Evolutionary conservation across 2,888 invertebrate genomes (phyloP).

Genomic region (Sphaeridia pumilis): DNA sequence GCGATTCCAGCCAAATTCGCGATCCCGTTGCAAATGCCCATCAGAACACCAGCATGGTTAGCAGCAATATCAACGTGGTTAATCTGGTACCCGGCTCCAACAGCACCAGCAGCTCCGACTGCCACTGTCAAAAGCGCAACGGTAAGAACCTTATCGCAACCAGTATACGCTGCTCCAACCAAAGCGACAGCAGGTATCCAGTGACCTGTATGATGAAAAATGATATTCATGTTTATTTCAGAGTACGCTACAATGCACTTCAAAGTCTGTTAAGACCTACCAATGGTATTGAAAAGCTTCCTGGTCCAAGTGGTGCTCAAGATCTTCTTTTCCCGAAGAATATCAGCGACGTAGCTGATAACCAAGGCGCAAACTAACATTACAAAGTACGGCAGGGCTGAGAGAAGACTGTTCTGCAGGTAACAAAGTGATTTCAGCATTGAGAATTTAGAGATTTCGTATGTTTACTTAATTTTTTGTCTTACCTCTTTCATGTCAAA

Average conservation of each 20-base stretch:
- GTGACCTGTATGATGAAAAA: conserved; percentile 46
- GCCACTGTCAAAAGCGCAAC: conserved; percentile 53
- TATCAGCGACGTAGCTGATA: conserved; percentile 57
- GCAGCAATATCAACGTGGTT: conserved; percentile 68
- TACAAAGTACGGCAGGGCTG: conserved; percentile 53
- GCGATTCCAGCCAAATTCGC: conserved; percentile 35
- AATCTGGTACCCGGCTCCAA: conserved; percentile 20
- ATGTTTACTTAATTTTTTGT: no score
- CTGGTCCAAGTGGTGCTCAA: conserved; percentile 41
- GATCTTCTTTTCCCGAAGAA: conserved; percentile 40
- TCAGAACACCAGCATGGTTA: conserved; percentile 52
- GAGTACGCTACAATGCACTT: no score
- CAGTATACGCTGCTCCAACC: conserved; percentile 57
- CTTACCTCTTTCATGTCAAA: conserved; percentile 62
- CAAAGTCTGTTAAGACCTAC: no score
- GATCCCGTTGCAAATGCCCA: conserved; percentile 32
- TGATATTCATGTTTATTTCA: no score
- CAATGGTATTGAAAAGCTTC: conserved; percentile 44
- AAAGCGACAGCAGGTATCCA: conserved; percentile 56
- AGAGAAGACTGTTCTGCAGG: conserved; percentile 47
- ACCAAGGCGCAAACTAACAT: conserved; percentile 55
- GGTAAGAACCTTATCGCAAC: conserved; percentile 50
- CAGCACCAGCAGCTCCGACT: conserved; percentile 39
- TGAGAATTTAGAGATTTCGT: no score
- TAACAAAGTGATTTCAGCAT: not conserved